Evolutionary conservation across 2,797 vertebrate genomes (phyloP), one percentile per base, ranked within the genome.

Genomic region (Enteromius radiatus): DNA sequence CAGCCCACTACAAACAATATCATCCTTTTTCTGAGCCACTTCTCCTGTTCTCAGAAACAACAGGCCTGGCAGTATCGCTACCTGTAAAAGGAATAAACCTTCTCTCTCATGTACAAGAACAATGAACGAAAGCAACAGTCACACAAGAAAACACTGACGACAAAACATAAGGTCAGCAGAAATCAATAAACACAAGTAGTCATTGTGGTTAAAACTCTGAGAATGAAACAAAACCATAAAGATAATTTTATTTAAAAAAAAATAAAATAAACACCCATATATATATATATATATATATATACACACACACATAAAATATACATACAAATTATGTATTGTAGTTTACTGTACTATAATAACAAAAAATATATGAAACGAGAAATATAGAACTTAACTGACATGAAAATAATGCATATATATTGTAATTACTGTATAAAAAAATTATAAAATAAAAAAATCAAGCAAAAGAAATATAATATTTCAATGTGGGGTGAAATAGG

Each of bases 111-210:
- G 12, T 45, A 33, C 78, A 80, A 43, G 19, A 71, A 61, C 67
- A 80, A 69, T 15, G 65, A 28, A 59, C 41, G 33, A n/a, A 21
- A 69, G n/a, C 36, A 56, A 79, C 15, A 59, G 41, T 43, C 14
- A 0, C 77, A 79, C 33, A 68, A 23, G 15, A 41, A 33, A 68
- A 56, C 77, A 79, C 7, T 5, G 65, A 68, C 1, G 12, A 56
- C 45, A 43, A 56, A 17, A 23, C 70, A 75, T 23, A 75, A 56
- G 70, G 73, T 75, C 64, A 56, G 19, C 10, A n/a, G 26, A 78
- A 78, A 67, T 41, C 21, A 52, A 79, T 54, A 54, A 68, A 54
- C 33, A 80, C 78, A 80, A 31, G 49, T 49, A 56, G 6, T 56
- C 64, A 21, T 41, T 79, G 33, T 79, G 49, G 47, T 68, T 54